Base-by-base conservation (phyloP, 2,888 invertebrate species). In the Drosophila flavopinicola region DNA sequence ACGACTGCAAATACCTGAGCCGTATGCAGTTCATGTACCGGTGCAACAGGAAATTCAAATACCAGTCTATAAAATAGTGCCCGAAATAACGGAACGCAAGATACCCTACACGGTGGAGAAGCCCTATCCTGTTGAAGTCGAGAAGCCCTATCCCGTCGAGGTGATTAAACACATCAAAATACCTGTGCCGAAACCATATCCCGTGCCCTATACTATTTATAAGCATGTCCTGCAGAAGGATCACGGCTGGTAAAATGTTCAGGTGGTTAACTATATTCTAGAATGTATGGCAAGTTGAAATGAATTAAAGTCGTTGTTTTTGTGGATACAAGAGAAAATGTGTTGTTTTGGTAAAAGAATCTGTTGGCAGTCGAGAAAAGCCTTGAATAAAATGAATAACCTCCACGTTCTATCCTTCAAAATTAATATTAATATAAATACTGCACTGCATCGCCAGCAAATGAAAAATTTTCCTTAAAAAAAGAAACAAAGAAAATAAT, bases 91-190 rank as follows among this genome's bases (percentile, higher is more conserved):
- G 52, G 95, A 95, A 82, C 94, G 94, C 82, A 94, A 94, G 73
- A 94, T 95, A 9, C 95, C 95, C 2, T 94, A 94, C 90, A 94
- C 94, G 1, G 94, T 95, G 3, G 95, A 95, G 87, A 95, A 94
- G 85, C 94, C 94, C 0, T 91, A 91, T 75, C 91, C 91, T 0
- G 94, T 95, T 80, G 94, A 94, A 75, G 93, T 95, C 1, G 94
- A 95, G 86, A 95, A 94, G 87, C 95, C 95, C 4, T 95, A 95
- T 92, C 95, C 95, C 76, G 94, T 95, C 4, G 94, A 94, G 90
- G 94, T 95, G 24, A 94, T 95, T 71, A 95, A 95, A 91, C 95
- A 93, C 88, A 94, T 95, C 42, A 94, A 94, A 88, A 93, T 95
- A 38, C 93, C 94, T 10, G 93, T 94, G 76, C 93, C 94, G 79